Evolutionary conservation across 2,113 vertebrate genomes (phyloP).

Genomic region (Nipponia nippon): DNA sequence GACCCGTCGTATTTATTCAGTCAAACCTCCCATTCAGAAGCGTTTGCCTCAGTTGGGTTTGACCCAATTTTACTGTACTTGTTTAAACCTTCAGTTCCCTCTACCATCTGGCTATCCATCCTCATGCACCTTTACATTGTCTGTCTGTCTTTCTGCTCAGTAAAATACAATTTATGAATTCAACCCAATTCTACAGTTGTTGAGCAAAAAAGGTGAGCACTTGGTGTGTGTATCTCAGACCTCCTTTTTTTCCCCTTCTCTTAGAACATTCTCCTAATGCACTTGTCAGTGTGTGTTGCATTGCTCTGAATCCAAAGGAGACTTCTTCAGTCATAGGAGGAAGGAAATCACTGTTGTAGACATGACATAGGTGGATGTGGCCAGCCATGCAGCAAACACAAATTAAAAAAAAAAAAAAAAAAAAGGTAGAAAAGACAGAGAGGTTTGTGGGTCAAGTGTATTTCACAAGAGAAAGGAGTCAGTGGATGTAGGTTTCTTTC

Average conservation of each 20-base stretch:
- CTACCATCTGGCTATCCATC: neutral
- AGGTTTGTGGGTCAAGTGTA: conserved; percentile 56
- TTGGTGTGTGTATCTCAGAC: neutral
- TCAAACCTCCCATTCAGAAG: neutral
- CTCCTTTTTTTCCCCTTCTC: neutral
- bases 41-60: neutral
- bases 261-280: neutral
- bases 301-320: conserved; percentile 4
- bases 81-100: neutral
- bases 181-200: neutral
- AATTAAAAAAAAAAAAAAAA: conserved; percentile 27
- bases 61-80: neutral
- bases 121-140: neutral
- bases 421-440: conserved; percentile 14
- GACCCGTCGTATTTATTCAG: neutral
- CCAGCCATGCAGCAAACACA: conserved; percentile 68
- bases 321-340: conserved; percentile 47
- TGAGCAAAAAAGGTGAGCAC: neutral
- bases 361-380: conserved; percentile 68
- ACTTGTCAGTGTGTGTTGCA: conserved; percentile 18
- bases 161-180: neutral
- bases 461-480: conserved; percentile 16
- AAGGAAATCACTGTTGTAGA: conserved; percentile 43
- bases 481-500: neutral
- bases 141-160: neutral